These are phyloP conservation scores for Semotilus atromaculatus DNA, from an alignment of 2,797 vertebrate genomes.

Conservation along the genomic window DNA sequence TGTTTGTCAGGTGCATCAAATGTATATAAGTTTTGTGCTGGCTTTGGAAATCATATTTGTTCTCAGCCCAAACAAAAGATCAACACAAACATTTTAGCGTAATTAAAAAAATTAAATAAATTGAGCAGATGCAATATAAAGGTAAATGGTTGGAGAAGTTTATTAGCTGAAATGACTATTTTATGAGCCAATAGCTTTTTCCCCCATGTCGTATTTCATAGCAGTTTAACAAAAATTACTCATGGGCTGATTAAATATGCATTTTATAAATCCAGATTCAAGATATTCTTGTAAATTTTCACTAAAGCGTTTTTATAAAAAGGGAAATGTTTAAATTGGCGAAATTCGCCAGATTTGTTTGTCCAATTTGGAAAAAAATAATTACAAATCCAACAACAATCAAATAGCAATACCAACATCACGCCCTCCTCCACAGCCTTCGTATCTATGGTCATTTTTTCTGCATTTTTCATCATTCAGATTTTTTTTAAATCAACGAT, in stretches of 20 bases:
- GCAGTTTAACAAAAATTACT: not conserved
- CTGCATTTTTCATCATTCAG: not conserved
- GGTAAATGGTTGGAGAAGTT: not conserved
- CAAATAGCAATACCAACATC: not conserved
- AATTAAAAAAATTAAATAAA: not conserved
- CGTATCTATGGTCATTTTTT: not conserved
- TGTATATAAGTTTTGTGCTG: slow-evolving; percentile 30
- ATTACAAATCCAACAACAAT: not conserved
- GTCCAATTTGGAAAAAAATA: not conserved
- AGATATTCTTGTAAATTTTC: slow-evolving; percentile 19
- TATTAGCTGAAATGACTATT: not conserved
- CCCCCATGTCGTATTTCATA: not conserved
- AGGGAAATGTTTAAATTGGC: slow-evolving; percentile 11
- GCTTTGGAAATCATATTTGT: slow-evolving; percentile 18
- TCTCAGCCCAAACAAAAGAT: not conserved
- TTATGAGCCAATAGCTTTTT: not conserved
- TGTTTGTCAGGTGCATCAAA: slow-evolving; percentile 36
- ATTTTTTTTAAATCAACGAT: not conserved
- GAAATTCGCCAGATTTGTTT: not conserved
- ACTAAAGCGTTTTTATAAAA: slow-evolving; percentile 1
- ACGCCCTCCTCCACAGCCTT: not conserved
- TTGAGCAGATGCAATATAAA: not conserved
- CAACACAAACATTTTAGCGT: not conserved
- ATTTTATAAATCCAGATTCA: slow-evolving; percentile 7
- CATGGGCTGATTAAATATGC: not conserved